A percentile compares a stretch with the other conserved stretches of the same genome.
phyloP scores from a whole-genome alignment of 1,140 invertebrate genomes.

The Diachasma alloeum region DNA sequence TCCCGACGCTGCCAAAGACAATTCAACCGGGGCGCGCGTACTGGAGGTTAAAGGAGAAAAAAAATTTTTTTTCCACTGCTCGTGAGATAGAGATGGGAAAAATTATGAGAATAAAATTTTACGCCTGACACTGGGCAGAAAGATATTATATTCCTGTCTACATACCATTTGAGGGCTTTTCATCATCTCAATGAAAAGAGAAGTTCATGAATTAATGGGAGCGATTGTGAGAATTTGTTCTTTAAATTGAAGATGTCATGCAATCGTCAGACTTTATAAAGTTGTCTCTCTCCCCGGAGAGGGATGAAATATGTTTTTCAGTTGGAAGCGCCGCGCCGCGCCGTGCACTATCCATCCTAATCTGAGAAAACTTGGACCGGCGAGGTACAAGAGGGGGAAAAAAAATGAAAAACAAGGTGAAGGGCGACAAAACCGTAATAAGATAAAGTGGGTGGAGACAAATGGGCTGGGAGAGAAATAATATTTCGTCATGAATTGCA shows the following conservation, averaged over 20 bases:
- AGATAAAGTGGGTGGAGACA: conserved; percentile 5
- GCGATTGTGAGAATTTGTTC: not conserved
- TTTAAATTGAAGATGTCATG: conserved; percentile 6
- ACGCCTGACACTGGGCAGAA: not conserved
- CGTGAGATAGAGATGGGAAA: not conserved
- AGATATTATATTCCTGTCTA: not conserved
- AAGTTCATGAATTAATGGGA: not conserved
- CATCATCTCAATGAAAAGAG: not conserved
- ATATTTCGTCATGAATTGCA: not conserved
- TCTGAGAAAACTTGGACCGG: not conserved
- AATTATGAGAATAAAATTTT: not conserved
- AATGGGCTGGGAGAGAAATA: not conserved
- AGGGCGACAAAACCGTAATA: not conserved
- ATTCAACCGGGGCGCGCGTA: not conserved
- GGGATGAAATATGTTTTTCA: not conserved
- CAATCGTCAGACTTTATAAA: conserved; percentile 2
- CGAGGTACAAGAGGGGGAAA: not conserved
- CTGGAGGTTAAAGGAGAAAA: not conserved
- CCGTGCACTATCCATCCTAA: conserved; percentile 14
- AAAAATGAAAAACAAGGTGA: not conserved
- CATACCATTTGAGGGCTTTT: not conserved
- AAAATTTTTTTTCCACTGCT: not conserved
- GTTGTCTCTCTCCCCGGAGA: not conserved
- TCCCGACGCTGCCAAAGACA: conserved; percentile 12
- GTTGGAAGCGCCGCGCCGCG: not conserved